A percentile compares a stretch with the other conserved stretches of the same genome.
Conservation (phyloP, 2,113 vertebrate genomes). For the Chaetodon trifascialis region DNA sequence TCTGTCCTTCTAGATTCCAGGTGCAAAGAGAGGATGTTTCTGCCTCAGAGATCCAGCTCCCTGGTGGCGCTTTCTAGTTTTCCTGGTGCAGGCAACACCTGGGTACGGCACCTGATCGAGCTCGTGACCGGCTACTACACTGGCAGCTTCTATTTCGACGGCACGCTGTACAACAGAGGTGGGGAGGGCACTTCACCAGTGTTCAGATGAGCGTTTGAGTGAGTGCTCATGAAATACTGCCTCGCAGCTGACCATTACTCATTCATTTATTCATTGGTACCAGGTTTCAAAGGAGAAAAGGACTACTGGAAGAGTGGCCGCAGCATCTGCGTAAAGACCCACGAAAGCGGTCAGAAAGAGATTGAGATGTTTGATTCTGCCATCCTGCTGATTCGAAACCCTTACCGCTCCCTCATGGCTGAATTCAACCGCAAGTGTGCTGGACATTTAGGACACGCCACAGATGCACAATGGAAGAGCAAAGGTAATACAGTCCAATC, state of each 20-base stretch:
- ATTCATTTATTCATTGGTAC: slow-evolving; percentile 33
- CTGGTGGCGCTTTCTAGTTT: slow-evolving; percentile 95
- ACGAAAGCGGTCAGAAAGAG: slow-evolving; percentile 94
- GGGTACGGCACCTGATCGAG: slow-evolving; percentile 96
- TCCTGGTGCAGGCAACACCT: slow-evolving; percentile 96
- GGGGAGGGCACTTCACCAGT: background rate
- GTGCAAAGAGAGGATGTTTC: slow-evolving; percentile 93
- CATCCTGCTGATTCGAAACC: slow-evolving; percentile 95
- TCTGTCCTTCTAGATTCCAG: slow-evolving; percentile 88
- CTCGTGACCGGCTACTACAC: slow-evolving; percentile 96
- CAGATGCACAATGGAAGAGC: slow-evolving; percentile 94
- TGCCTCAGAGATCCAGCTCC: slow-evolving; percentile 89
- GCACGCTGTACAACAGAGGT: slow-evolving; percentile 97
- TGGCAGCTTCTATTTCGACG: slow-evolving; percentile 97
- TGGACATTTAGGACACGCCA: slow-evolving; percentile 95
- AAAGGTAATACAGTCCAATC: slow-evolving; percentile 85
- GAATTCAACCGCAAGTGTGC: slow-evolving; percentile 98
- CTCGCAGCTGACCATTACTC: slow-evolving; percentile 7
- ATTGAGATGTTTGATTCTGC: slow-evolving; percentile 95
- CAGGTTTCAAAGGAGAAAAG: slow-evolving; percentile 98
- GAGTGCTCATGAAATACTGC: slow-evolving; percentile 1
- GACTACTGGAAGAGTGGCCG: slow-evolving; percentile 97
- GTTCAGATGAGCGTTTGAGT: slow-evolving; percentile 7
- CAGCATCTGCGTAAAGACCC: slow-evolving; percentile 97
- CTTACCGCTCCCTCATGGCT: slow-evolving; percentile 93